These are phyloP conservation scores for Atlantisia rogersi DNA, from an alignment of 2,113 vertebrate species.

Conservation along the genomic window DNA sequence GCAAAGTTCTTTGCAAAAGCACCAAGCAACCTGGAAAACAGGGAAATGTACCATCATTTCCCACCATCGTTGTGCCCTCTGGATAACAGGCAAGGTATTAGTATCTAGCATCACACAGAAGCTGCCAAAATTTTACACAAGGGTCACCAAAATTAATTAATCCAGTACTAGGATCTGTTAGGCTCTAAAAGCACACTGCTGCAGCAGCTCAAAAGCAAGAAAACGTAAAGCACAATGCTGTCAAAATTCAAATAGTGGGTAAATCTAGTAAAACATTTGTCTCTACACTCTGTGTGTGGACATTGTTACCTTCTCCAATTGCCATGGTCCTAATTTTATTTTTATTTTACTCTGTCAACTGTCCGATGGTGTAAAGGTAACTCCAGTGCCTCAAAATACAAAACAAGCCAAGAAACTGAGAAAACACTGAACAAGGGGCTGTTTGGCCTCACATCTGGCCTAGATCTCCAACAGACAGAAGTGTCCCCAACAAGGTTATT, in stretches of 20 bases:
- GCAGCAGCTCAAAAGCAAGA: neutral
- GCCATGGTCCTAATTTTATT: too few species aligned
- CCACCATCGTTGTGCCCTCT: neutral
- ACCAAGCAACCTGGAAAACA: neutral
- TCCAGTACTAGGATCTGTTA: neutral
- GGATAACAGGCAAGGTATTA: neutral
- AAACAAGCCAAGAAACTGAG: neutral
- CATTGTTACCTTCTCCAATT: neutral
- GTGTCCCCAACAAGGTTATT: slow-evolving; percentile 47
- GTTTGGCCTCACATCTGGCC: neutral
- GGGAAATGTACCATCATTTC: neutral
- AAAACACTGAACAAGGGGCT: neutral
- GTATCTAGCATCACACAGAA: neutral
- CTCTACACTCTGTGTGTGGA: neutral
- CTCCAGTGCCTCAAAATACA: neutral
- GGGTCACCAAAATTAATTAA: slow-evolving; percentile 27
- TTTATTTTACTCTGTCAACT: neutral
- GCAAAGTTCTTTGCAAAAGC: neutral
- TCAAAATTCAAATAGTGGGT: neutral
- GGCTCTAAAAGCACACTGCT: slow-evolving; percentile 5
- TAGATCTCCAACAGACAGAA: neutral
- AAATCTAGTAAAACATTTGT: neutral
- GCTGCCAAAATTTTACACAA: slow-evolving; percentile 30
- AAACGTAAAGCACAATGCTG: neutral
- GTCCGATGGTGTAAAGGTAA: neutral